Base-by-base conservation (phyloP, 2,797 vertebrate genomes). In the Tangara arthus region DNA sequence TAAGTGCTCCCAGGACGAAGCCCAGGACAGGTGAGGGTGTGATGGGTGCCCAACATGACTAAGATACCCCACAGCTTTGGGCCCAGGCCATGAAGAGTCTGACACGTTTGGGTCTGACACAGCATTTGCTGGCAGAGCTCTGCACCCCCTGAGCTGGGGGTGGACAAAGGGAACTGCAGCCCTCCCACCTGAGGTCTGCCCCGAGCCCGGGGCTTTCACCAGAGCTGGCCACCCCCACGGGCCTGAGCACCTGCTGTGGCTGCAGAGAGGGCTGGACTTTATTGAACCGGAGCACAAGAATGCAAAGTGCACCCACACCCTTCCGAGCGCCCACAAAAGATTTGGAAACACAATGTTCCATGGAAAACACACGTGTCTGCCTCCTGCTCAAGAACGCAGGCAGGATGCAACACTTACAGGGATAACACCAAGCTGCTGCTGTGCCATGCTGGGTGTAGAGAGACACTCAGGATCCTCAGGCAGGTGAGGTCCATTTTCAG, bases 401-500 rank as follows among this genome's bases (percentile, higher is more conserved):
- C 1, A 3, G 55, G n/a, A 56, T 56, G 55, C n/a, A 56, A 11
- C 22, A 11, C 6, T 17, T 56, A 8, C n/a, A 34, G 4, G 68
- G 50, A 8, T 20, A 46, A 37, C 35, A 18, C 22, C 23, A 12
- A 39, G 57, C 17, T 79, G 49, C 42, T 35, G 13, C 6, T 70
- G 32, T 7, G 26, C 56, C 8, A 2, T 6, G 8, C 7, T 22
- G 28, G 46, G 32, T 21, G 7, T 0, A 4, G 30, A 55, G 60
- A 53, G 42, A 16, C 37, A 18, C 1, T 3, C 0, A 1, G 12
- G 35, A 60, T 41, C 66, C 76, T 17, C 0, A 0, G 41, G 41
- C 30, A 44, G 64, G 35, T 32, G 49, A 98, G 97, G 64, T 97
- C 75, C 1, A 94, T 90, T 81, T 96, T 96, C 85, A 98, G 96